Evolutionary conservation across 2,888 invertebrate genomes (phyloP), one percentile per base, ranked within the genome.

Genomic region (Eueremaeus valkanovi): DNA sequence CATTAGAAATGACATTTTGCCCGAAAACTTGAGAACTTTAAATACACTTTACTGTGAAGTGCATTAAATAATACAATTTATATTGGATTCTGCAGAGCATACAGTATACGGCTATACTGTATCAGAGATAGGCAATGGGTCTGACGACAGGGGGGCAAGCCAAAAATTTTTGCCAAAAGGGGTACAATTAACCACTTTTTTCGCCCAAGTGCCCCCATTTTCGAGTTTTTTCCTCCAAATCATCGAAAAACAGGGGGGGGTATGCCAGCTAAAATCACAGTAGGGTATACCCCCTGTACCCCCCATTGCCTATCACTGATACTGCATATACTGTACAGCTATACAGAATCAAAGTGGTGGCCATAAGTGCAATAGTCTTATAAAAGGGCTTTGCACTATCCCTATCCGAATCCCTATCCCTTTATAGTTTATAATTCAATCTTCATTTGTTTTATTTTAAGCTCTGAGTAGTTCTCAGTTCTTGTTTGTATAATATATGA

Each of bases 401-500:
- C 21, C 13, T 55, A 16, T 24, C 29, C 16, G n/a, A 61, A 16
- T 33, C 18, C 16, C 33, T 66, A 18, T 33, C 16, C 42, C n/a
- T n/a, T n/a, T 70, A 70, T 70, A 42, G 45, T 70, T 70, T 70
- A 42, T 16, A 42, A 70, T 45, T 40, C 27, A 70, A 21, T 70
- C 42, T 70, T 70, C 9, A 70, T 70, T 70, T 42, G 70, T 70
- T 70, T 70, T 70, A 42, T 70, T 70, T 70, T 42, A 45, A 27
- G 70, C 68, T 24, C 6, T 29, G 21, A 63, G 33, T n/a, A 21
- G 40, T 68, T 16, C 55, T 55, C 24, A 27, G 70, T 42, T 42
- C 42, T 70, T 70, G 29, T 70, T 70, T 70, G 70, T 70, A 70
- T 70, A 45, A 70, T 70, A 70, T 70, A 70, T 70, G 70, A 70